Evolutionary conservation across 2,113 vertebrate genomes (phyloP).

Genomic region (Gopherus evgoodei): DNA sequence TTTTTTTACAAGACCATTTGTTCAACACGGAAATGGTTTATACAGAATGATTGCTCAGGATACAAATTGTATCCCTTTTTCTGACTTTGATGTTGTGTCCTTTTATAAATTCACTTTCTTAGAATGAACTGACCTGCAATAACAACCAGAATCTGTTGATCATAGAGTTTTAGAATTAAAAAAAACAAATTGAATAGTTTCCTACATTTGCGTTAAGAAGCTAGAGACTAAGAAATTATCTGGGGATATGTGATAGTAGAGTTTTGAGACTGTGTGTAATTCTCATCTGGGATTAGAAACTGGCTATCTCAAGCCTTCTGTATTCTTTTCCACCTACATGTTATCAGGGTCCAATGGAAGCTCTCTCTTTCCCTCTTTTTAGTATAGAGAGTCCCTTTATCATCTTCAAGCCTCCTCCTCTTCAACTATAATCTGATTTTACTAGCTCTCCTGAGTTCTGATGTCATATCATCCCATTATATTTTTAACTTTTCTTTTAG

Average conservation of each 20-base stretch:
- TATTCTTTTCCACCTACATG: background rate
- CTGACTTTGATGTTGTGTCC: background rate
- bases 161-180: background rate
- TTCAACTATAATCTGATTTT: background rate
- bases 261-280: background rate
- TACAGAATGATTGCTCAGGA: background rate
- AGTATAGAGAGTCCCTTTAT: background rate
- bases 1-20: background rate
- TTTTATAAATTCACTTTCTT: background rate
- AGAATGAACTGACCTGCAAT: background rate
- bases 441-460: background rate
- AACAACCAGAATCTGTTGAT: background rate
- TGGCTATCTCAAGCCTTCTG: background rate
- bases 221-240: background rate
- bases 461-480: background rate
- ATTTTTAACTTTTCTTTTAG: background rate
- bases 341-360: background rate
- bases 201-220: rapidly evolving
- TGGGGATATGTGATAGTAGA: background rate
- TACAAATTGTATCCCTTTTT: background rate
- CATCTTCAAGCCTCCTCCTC: background rate
- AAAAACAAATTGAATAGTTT: background rate
- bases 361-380: background rate
- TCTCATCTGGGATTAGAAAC: background rate
- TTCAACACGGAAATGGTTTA: background rate